Conservation (phyloP, 1,140 invertebrate species). For the Trichonephila clavata region DNA sequence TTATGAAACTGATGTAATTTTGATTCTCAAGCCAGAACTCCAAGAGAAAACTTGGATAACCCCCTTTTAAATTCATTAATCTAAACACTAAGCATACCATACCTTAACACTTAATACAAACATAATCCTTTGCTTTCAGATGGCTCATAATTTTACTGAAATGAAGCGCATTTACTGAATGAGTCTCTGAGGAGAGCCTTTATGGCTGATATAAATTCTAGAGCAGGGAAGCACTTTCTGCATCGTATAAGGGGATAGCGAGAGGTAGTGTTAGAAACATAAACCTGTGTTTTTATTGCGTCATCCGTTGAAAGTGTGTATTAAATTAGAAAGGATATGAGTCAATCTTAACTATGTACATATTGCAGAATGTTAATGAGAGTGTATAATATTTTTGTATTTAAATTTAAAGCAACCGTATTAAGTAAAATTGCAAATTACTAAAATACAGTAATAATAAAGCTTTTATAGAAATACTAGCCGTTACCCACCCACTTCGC, state of each 20-base stretch:
- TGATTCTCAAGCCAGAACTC: no score
- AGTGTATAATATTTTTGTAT: no score
- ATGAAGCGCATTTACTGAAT: not conserved
- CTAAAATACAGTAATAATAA: no score
- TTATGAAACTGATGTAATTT: no score
- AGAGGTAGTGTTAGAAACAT: not conserved
- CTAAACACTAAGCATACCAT: not conserved
- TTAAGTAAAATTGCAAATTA: no score
- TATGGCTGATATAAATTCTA: not conserved
- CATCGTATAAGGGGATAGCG: not conserved
- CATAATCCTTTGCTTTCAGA: slow-evolving; percentile 24
- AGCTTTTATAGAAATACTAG: no score
- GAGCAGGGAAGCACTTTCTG: not conserved
- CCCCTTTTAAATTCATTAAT: not conserved
- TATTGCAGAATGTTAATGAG: not conserved
- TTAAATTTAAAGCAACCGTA: no score
- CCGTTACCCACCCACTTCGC: no score
- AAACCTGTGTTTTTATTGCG: not conserved
- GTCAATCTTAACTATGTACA: not conserved
- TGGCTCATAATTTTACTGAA: slow-evolving; percentile 5
- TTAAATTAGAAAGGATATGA: not conserved
- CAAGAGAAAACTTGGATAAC: not conserved
- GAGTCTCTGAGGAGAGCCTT: not conserved
- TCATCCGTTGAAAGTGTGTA: not conserved
- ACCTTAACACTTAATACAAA: not conserved